Evolutionary conservation across 2,113 vertebrate genomes (phyloP), one percentile per base, ranked within the genome.

Genomic region (Nymphicus hollandicus): DNA sequence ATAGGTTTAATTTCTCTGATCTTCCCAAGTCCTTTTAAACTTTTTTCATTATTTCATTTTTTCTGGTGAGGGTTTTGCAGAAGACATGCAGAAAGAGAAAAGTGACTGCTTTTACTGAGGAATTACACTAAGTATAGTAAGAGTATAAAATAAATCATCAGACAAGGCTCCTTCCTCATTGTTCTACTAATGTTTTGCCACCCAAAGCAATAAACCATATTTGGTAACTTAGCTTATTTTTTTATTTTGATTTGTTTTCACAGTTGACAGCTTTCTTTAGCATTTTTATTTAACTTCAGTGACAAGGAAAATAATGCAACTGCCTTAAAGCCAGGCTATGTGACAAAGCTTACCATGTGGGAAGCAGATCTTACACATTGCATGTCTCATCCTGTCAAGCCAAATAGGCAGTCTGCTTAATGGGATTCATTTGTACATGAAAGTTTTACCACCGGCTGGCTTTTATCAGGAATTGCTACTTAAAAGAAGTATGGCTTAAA

Each of bases 221-320:
- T 69, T 93, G 63, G 19, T 4, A 78, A 17, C 49, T 89, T 70
- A 81, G 33, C 49, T 89, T 70, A 81, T 33, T 89, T 84, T 88
- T 95, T 91, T 79, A 69, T 87, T 87, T 86, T 72, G 16, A 52
- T 91, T 82, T 68, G 9, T 89, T 89, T 94, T 94, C 85, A 85
- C 60, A 94, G 41, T 56, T 93, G 58, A 63, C 37, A 91, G 68
- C 9, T 88, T 49, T 77, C 53, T 49, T 94, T 80, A 87, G 65
- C 14, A 58, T 87, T 88, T 94, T 77, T 66, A 58, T 82, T 94
- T 94, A 86, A 83, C 76, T 92, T 56, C 28, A 87, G 61, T 87
- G 66, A 65, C 63, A 82, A 3, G n/a, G 50, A 86, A 88, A 93
- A 86, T 78, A 93, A 89, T 84, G 73, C 23, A 91, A 84, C 39